Percentiles rank a stretch among this genome's conserved stretches.
Evolutionary conservation across 2,113 vertebrate genomes (phyloP).

Genomic region (Hippoglossus stenolepis): DNA sequence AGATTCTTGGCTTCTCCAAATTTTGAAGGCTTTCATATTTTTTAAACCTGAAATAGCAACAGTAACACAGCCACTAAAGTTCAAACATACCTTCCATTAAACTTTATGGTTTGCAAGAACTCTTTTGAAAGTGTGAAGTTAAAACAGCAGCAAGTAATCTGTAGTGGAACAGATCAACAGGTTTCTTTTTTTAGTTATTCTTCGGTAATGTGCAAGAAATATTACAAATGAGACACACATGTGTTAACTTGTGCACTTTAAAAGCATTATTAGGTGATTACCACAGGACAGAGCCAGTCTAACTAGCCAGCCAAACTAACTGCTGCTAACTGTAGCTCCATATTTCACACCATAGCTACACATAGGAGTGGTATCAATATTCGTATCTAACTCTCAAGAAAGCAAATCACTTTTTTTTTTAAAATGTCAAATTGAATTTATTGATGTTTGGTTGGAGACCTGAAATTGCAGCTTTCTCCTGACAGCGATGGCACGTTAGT

Average conservation of each 20-base stretch:
- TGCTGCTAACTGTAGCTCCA: not conserved
- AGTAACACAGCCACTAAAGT: not conserved
- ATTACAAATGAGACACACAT: not conserved
- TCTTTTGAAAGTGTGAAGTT: not conserved
- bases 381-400: not conserved
- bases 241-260: not conserved
- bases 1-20: not conserved
- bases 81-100: not conserved
- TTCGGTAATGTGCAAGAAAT: not conserved
- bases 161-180: too few relatives aligned
- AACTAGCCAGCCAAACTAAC: not conserved
- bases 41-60: not conserved
- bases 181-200: not conserved
- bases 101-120: too few relatives aligned
- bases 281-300: not conserved
- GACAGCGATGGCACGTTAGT: conserved; percentile 3
- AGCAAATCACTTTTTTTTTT: not conserved
- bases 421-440: not conserved
- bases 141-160: not conserved
- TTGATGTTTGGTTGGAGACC: not conserved
- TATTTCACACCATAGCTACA: not conserved
- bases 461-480: not conserved
- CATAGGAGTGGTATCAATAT: not conserved
- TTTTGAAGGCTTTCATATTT: not conserved
- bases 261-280: not conserved